A percentile compares a stretch with the other conserved stretches of the same genome.
phyloP scores from a whole-genome alignment of 2,888 invertebrate genomes.

The Ptilodon capucinus region DNA sequence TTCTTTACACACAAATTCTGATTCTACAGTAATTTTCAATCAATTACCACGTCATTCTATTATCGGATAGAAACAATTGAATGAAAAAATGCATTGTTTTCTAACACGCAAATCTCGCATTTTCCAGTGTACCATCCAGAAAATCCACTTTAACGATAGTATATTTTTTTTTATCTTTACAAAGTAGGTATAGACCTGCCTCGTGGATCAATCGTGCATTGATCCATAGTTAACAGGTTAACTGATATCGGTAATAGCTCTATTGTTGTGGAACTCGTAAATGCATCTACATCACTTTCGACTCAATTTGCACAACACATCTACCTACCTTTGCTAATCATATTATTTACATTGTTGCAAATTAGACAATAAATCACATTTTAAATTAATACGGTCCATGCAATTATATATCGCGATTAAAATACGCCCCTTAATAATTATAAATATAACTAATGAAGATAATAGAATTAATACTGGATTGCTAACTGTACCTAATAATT shows the following conservation, averaged over 20 bases:
- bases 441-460: neutral
- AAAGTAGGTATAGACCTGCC: neutral
- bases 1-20: no score
- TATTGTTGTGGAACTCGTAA: constrained; percentile 36
- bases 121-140: no score
- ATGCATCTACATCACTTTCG: neutral
- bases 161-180: no score
- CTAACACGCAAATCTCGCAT: no score
- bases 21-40: no score
- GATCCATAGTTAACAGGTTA: constrained; percentile 26
- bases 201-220: constrained; percentile 32
- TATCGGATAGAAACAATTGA: no score
- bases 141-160: no score
- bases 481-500: no score
- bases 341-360: neutral
- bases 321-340: neutral
- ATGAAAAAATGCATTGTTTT: no score
- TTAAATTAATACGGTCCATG: neutral
- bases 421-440: constrained; percentile 20
- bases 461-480: neutral
- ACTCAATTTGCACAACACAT: neutral
- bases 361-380: neutral
- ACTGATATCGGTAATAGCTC: constrained; percentile 37
- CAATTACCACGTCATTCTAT: no score
- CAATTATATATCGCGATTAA: neutral